Evolutionary conservation across 2,113 vertebrate genomes (phyloP).

Genomic region (Rhizomys pruinosus): DNA sequence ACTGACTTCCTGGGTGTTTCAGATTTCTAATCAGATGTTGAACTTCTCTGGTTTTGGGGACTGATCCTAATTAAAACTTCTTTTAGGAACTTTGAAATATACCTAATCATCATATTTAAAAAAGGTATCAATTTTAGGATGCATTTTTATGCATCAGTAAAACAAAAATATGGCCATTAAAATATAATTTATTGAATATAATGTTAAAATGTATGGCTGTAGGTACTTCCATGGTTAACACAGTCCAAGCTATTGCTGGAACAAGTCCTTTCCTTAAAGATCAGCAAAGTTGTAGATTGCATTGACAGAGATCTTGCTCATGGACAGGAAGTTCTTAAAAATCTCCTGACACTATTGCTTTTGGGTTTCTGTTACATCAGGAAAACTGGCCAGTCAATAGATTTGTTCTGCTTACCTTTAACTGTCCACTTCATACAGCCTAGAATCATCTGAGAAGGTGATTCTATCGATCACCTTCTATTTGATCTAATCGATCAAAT

Average conservation of each 20-base stretch:
- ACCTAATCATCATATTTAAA: not conserved
- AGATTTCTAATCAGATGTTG: not conserved
- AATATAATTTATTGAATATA: not conserved
- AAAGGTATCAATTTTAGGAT: not conserved
- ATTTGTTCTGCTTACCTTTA: not conserved
- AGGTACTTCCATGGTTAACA: not conserved
- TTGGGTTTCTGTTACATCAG: not conserved
- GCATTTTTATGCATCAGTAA: not conserved
- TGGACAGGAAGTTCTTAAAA: not conserved
- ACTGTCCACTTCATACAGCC: not conserved
- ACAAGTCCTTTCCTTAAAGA: accelerated
- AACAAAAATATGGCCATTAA: not conserved
- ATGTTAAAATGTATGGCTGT: not conserved
- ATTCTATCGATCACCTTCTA: too few relatives aligned
- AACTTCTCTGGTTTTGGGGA: not conserved
- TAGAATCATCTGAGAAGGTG: not conserved
- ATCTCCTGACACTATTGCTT: not conserved
- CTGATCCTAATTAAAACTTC: not conserved
- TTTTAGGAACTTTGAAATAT: not conserved
- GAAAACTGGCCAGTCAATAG: not conserved
- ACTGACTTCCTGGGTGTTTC: not conserved
- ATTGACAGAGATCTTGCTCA: not conserved
- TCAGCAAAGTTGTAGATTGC: not conserved
- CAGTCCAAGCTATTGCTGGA: not conserved
- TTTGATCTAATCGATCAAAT: too few relatives aligned